Percentiles rank a stretch among this genome's conserved stretches.
Conservation (phyloP, 2,888 invertebrate genomes). For the Imbricaverruca yamaguchii region DNA sequence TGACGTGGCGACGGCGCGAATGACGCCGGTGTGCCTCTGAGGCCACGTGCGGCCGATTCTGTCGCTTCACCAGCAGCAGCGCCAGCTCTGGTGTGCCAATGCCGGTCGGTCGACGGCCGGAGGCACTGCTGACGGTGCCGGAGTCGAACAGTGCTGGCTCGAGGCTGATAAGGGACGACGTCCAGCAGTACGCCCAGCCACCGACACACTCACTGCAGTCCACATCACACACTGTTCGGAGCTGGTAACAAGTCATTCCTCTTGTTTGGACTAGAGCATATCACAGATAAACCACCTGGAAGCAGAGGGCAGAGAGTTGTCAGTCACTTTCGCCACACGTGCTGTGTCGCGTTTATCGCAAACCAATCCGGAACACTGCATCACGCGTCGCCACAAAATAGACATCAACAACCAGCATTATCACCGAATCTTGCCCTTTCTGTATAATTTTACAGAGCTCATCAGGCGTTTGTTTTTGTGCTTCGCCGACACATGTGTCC, state of each 20-base stretch:
- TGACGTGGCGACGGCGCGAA: too few relatives aligned
- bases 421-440: too few relatives aligned
- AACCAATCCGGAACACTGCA: too few relatives aligned
- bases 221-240: not conserved
- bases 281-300: slow-evolving; percentile 7
- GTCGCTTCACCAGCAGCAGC: too few relatives aligned
- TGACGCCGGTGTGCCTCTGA: too few relatives aligned
- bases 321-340: not conserved
- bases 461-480: too few relatives aligned
- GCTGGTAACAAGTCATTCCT: slow-evolving; percentile 2
- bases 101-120: not conserved
- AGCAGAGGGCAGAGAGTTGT: not conserved
- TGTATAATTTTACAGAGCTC: too few relatives aligned
- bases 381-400: too few relatives aligned
- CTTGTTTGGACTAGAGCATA: slow-evolving; percentile 15
- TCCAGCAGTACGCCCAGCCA: not conserved
- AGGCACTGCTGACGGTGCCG: not conserved
- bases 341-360: too few relatives aligned
- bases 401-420: too few relatives aligned
- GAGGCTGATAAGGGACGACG: not conserved
- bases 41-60: too few relatives aligned
- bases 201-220: not conserved
- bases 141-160: not conserved
- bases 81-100: not conserved
- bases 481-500: too few relatives aligned